phyloP scores from a whole-genome alignment of 2,797 vertebrate species.

The Silurus lanzhouensis region DNA sequence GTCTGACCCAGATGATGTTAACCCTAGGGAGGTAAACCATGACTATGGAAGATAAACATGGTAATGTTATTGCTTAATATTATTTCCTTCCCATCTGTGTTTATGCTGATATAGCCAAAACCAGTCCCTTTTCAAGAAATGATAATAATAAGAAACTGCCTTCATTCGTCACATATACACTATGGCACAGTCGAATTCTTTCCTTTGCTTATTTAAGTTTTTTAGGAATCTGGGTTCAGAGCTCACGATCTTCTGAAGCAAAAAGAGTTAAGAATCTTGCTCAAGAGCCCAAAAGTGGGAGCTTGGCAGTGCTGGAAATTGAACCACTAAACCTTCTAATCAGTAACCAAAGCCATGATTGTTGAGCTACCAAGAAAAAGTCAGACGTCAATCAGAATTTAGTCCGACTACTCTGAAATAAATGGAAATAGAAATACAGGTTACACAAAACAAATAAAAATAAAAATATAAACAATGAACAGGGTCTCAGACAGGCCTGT shows the following conservation, averaged over 20 bases:
- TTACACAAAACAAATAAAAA: background rate
- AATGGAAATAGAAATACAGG: background rate
- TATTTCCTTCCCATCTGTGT: background rate
- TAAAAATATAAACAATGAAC: background rate
- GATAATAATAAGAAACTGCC: too few species aligned
- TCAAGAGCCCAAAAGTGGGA: too few species aligned
- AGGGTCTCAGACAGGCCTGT: background rate
- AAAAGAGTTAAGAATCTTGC: too few species aligned
- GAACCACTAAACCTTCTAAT: too few species aligned
- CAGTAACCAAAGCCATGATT: too few species aligned
- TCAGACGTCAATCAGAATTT: background rate
- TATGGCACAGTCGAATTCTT: too few species aligned
- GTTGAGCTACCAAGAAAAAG: too few species aligned
- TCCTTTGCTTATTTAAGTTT: too few species aligned
- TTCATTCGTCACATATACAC: too few species aligned
- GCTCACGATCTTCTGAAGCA: too few species aligned
- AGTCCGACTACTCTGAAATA: background rate
- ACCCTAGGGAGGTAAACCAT: background rate
- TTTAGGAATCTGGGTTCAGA: too few species aligned
- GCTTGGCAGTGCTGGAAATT: too few species aligned
- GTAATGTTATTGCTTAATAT: background rate
- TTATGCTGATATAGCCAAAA: background rate
- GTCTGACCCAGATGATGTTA: background rate
- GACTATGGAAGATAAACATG: background rate
- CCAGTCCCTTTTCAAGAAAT: background rate